A percentile compares a stretch with the other conserved stretches of the same genome.
Conservation (phyloP, 2,797 vertebrate genomes). For the Propithecus deckenii region DNA sequence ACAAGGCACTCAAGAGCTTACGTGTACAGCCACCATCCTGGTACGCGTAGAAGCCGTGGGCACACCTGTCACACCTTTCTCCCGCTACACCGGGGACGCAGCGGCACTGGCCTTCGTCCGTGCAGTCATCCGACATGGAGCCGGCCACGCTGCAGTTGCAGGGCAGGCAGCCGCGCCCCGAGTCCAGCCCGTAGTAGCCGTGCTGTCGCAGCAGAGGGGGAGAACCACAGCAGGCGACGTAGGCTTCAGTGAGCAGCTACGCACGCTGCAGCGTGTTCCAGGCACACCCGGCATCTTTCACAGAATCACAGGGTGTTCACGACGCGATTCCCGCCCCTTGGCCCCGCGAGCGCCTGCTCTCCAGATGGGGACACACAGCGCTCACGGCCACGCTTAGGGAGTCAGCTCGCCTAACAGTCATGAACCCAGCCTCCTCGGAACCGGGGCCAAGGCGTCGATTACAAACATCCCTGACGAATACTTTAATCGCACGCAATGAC, state of each 20-base stretch:
- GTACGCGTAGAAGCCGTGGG: conserved; percentile 88
- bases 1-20: conserved; percentile 79
- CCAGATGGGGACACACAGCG: fast-evolving
- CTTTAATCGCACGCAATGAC: no score
- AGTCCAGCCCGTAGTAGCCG: conserved; percentile 89
- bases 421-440: neutral
- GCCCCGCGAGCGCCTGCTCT: fast-evolving
- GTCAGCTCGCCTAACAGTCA: no score
- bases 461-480: fast-evolving
- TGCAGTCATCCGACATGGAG: conserved; percentile 87
- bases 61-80: conserved; percentile 90
- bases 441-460: neutral
- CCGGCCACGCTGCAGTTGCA: conserved; percentile 90
- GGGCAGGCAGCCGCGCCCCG: conserved; percentile 86
- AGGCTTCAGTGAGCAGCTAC: neutral
- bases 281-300: neutral
- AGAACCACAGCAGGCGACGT: neutral
- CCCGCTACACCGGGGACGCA: conserved; percentile 90
- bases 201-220: conserved; percentile 82
- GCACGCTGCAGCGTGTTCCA: neutral
- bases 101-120: conserved; percentile 88
- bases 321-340: no score
- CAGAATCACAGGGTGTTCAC: fast-evolving
- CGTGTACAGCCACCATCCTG: conserved; percentile 88
- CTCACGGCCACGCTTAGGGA: fast-evolving